These are phyloP conservation scores for Phocoena sinus DNA, from an alignment of 2,113 vertebrate genomes.

Conservation along the genomic window DNA sequence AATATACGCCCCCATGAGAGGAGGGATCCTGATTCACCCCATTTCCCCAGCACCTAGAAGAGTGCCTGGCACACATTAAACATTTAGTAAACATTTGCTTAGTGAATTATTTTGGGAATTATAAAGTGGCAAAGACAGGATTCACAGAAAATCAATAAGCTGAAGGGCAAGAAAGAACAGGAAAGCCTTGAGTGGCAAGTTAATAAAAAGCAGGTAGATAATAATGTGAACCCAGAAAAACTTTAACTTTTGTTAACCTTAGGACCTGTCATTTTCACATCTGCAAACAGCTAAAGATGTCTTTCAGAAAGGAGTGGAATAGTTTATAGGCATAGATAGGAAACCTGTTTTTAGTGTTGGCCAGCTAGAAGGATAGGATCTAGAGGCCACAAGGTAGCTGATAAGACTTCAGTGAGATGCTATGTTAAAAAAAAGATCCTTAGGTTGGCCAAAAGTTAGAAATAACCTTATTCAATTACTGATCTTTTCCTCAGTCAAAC, in stretches of 20 bases:
- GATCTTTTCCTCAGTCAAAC: neutral
- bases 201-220: neutral
- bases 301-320: neutral
- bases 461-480: neutral
- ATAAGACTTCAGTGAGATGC: neutral
- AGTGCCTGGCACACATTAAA: slow-evolving; percentile 21
- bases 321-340: neutral
- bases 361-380: neutral
- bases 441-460: neutral
- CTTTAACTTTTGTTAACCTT: neutral
- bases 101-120: neutral
- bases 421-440: neutral
- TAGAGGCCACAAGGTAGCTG: neutral
- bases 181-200: neutral
- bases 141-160: neutral
- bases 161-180: slow-evolving; percentile 38
- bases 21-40: neutral
- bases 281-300: neutral
- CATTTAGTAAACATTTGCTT: neutral
- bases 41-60: neutral
- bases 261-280: neutral
- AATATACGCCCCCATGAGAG: neutral
- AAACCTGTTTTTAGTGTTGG: neutral
- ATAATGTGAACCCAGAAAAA: neutral
- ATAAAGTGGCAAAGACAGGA: slow-evolving; percentile 37